Base-by-base conservation (phyloP, 2,888 invertebrate species). In the Drosophila parthenogenetica region DNA sequence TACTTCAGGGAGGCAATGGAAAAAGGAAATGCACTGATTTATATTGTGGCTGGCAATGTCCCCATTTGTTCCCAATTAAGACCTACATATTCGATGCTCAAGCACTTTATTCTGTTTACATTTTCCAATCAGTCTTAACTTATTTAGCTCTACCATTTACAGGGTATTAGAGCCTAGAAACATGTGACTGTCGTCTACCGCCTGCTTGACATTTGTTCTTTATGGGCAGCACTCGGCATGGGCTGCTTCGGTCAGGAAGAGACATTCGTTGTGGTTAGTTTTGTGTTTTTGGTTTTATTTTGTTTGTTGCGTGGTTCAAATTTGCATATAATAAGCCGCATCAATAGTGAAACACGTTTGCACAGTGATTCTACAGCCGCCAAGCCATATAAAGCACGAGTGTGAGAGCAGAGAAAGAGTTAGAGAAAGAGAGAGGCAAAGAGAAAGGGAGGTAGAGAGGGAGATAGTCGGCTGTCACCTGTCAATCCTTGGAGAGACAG, bases 261-360 rank as follows among this genome's bases (percentile, higher is more conserved):
- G 59, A 57, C 68, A 70, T 73, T 65, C 74, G 77, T 49, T 63
- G 48, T 45, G 68, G 77, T 51, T 73, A 64, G 73, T 77, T 40
- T 35, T 72, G 62, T 57, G 7, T 29, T 29, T 29, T 29, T 29
- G 7, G 8, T 8, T 29, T 29, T 29, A 29, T 29, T 29, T 29
- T 29, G 29, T 77, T 43, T 67, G 35, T 39, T 73, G 77, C 73
- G 78, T 88, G 80, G 78, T 65, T 76, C 86, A 90, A 91, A 91
- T 91, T 91, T 91, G 91, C 91, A 91, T 91, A 91, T 91, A 91
- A 91, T 91, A 90, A 91, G 90, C 90, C 90, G 89, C 90, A 91
- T 91, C 90, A 90, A 90, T 88, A 90, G 86, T 77, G 80, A 79
- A 81, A 91, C 91, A 91, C 91, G 91, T 91, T 89, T 89, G 69